Evolutionary conservation across 2,113 vertebrate genomes (phyloP).

Genomic region (Erinaceus europaeus): DNA sequence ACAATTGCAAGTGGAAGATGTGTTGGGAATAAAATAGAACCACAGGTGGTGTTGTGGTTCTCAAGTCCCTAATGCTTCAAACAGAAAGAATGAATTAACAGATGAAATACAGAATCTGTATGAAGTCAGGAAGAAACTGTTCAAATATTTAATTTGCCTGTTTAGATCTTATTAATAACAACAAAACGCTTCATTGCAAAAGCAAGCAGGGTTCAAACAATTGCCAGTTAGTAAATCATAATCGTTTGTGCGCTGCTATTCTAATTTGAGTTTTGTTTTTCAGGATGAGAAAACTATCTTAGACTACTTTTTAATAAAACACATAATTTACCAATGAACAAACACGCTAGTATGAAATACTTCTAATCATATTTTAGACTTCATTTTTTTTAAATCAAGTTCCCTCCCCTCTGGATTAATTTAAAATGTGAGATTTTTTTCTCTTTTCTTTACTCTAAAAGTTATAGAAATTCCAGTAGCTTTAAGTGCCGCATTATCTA

Average conservation of each 20-base stretch:
- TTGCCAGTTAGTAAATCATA: conserved; percentile 35
- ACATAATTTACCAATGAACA: background rate
- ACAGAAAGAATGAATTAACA: conserved; percentile 59
- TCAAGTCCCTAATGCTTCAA: conserved; percentile 57
- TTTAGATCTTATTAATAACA: conserved; percentile 63
- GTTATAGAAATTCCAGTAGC: background rate
- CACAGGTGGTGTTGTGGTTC: conserved; percentile 73
- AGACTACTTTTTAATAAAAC: background rate
- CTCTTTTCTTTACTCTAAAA: background rate
- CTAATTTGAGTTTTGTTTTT: conserved; percentile 15
- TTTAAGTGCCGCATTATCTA: too few relatives aligned
- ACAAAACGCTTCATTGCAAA: conserved; percentile 28
- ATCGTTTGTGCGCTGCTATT: conserved; percentile 35
- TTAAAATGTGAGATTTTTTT: background rate
- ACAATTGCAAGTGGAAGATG: conserved; percentile 63
- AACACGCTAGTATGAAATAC: background rate
- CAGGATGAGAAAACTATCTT: background rate
- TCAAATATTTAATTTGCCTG: conserved; percentile 71
- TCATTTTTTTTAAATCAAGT: background rate
- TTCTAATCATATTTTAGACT: background rate
- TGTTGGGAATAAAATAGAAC: conserved; percentile 73
- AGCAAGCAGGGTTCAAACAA: conserved; percentile 20
- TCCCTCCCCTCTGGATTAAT: background rate
- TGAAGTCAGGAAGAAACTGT: conserved; percentile 53
- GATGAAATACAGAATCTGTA: conserved; percentile 46